Percentiles rank a stretch among this genome's conserved stretches.
These are phyloP conservation scores for Adelges cooleyi DNA, from an alignment of 1,140 invertebrate genomes.

Conservation along the genomic window DNA sequence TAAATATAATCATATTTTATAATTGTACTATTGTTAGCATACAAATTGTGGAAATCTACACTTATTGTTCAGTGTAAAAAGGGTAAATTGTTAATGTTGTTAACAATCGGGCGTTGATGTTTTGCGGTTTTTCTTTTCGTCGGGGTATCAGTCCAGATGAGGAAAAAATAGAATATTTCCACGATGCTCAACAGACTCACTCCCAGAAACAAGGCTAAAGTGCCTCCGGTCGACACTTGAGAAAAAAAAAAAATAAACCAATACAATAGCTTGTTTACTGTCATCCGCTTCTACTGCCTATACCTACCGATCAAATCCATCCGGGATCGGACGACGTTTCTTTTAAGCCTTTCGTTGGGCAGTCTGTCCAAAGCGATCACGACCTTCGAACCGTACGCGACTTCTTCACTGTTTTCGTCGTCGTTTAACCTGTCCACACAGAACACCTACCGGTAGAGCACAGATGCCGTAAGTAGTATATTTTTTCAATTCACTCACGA, in stretches of 20 bases:
- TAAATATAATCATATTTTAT: too few relatives aligned
- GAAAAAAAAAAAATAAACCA: slow-evolving; percentile 5
- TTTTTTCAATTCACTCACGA: slow-evolving; percentile 29
- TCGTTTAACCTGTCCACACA: not conserved
- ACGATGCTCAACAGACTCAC: slow-evolving; percentile 51
- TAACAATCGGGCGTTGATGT: not conserved
- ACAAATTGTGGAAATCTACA: too few relatives aligned
- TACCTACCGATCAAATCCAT: slow-evolving; percentile 50
- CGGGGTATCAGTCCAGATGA: slow-evolving; percentile 35
- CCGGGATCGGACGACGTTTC: slow-evolving; percentile 48
- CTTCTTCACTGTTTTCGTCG: not conserved
- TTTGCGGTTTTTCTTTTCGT: not conserved
- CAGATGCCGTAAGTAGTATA: too few relatives aligned
- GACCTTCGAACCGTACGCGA: slow-evolving; percentile 37
- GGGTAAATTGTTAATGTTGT: not conserved
- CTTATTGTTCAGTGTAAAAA: slow-evolving; percentile 8
- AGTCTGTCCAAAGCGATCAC: slow-evolving; percentile 45
- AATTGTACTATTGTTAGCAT: too few relatives aligned
- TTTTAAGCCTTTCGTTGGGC: slow-evolving; percentile 47
- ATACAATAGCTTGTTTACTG: not conserved
- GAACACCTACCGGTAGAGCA: not conserved
- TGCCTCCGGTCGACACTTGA: slow-evolving; percentile 51
- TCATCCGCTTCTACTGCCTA: too few relatives aligned
- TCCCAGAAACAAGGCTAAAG: slow-evolving; percentile 49
- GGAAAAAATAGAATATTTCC: slow-evolving; percentile 46